A percentile compares a stretch with the other conserved stretches of the same genome.
Conservation (phyloP, 2,888 invertebrate species). For the Axea sp. region DNA sequence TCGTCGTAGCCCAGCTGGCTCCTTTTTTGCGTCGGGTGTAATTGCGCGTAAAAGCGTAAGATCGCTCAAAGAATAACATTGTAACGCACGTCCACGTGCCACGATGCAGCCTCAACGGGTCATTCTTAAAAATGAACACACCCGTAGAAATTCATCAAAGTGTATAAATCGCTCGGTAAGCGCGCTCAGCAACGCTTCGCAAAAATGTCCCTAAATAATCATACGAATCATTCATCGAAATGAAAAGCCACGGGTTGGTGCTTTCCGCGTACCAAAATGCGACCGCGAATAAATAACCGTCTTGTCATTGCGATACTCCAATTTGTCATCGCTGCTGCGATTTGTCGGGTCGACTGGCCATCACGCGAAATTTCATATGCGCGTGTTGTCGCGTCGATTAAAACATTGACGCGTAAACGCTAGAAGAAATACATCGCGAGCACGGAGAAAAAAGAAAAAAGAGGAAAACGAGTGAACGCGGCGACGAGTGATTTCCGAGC, state of each 20-base stretch:
- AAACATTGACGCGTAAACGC: constrained; percentile 54
- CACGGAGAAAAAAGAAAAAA: constrained; percentile 13
- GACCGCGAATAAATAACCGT: constrained; percentile 45
- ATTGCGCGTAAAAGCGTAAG: too few relatives aligned
- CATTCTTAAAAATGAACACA: too few relatives aligned
- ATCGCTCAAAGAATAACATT: too few relatives aligned
- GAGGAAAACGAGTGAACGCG: neutral
- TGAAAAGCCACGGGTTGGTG: too few relatives aligned
- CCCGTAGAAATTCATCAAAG: too few relatives aligned
- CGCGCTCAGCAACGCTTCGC: neutral
- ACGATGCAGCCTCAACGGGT: too few relatives aligned
- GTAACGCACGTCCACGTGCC: too few relatives aligned
- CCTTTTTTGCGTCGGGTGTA: too few relatives aligned
- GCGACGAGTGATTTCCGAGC: constrained; percentile 50
- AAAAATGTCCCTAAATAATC: neutral
- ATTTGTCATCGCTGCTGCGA: constrained; percentile 44
- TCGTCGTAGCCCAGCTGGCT: too few relatives aligned
- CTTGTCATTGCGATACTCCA: constrained; percentile 29
- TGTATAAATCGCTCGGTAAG: too few relatives aligned
- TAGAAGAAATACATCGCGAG: constrained; percentile 47
- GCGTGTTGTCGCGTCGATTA: constrained; percentile 51
- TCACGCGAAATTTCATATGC: constrained; percentile 50
- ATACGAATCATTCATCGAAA: too few relatives aligned
- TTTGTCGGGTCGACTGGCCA: constrained; percentile 26
- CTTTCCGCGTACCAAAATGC: constrained; percentile 4